Evolutionary conservation across 2,113 vertebrate species (phyloP), one percentile per base, ranked within the genome.

Genomic region (Hippopotamus amphibius): DNA sequence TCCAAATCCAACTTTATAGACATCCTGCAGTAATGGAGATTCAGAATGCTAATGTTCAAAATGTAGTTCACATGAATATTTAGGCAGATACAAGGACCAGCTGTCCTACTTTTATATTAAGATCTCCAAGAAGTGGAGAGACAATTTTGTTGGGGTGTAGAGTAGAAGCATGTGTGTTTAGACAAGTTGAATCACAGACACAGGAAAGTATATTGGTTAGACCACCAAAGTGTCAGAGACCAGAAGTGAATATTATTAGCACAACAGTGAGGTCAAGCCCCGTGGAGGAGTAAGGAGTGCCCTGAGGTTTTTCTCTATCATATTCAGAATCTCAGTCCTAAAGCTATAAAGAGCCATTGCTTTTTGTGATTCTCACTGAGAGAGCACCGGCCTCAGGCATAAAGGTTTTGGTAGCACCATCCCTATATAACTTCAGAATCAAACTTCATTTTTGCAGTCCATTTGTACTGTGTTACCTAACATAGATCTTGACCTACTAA

Each of bases 1-100:
- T 82, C 30, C 48, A 94, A 90, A 95, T 68, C 4, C 46, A 79
- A 68, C 21, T 57, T 94, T 48, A 90, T 26, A 90, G 80, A 43
- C 48, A 87, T 24, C 21, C 15, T 91, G 1, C 28, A 77, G 33
- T 85, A 95, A 81, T 41, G n/a, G 90, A 88, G n/a, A 96, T 59
- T 90, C 37, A 57, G 3, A 48, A 96, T 22, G 57, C 30, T 43
- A 33, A 15, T 57, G 12, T 63, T 91, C 43, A 88, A 69, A 88
- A 95, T 85, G 43, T 24, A 81, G 28, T 61, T 82, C 86, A 86
- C 24, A 84, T 59, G 86, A 90, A 89, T 85, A 76, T 80, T 69
- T 59, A 88, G 11, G 41, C 24, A 94, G 63, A 48, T 41, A 17
- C 50, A 88, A 93, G 21, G 83, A 15, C 2, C 79, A 57, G 26